Conservation (phyloP, 2,797 vertebrate species). For the Coracias cyanogaster region DNA sequence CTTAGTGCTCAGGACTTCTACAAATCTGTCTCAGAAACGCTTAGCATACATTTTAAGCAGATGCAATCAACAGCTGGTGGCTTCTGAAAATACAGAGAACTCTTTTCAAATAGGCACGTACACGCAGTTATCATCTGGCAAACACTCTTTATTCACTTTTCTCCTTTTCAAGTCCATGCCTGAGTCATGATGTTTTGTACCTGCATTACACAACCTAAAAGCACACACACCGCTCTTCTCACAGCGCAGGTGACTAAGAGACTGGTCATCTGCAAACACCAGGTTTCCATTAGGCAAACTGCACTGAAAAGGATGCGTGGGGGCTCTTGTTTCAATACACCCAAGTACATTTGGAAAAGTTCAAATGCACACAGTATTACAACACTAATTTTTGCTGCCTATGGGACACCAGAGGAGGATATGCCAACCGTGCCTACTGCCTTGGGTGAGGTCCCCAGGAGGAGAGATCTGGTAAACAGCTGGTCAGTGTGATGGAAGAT, state of each 20-base stretch:
- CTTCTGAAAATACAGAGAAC: neutral
- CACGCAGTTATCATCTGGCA: neutral
- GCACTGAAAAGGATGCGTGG: fast-evolving
- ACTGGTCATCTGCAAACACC: neutral
- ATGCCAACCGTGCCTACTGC: neutral
- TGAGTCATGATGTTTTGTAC: neutral
- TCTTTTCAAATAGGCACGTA: neutral
- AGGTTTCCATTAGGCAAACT: neutral
- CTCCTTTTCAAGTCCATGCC: neutral
- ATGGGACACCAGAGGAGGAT: neutral
- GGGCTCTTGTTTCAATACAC: neutral
- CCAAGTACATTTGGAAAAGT: neutral
- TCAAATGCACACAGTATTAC: neutral
- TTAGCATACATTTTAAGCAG: neutral
- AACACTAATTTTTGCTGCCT: neutral
- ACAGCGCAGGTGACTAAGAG: neutral
- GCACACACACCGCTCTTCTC: neutral
- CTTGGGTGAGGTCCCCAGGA: neutral
- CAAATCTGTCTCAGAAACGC: neutral
- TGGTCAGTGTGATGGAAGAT: neutral
- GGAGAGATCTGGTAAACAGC: neutral
- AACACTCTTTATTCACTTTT: neutral
- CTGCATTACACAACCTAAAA: neutral
- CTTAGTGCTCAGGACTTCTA: neutral
- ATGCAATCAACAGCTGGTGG: neutral